Evolutionary conservation across 2,888 invertebrate species (phyloP).

Genomic region (Rhingia rostrata): DNA sequence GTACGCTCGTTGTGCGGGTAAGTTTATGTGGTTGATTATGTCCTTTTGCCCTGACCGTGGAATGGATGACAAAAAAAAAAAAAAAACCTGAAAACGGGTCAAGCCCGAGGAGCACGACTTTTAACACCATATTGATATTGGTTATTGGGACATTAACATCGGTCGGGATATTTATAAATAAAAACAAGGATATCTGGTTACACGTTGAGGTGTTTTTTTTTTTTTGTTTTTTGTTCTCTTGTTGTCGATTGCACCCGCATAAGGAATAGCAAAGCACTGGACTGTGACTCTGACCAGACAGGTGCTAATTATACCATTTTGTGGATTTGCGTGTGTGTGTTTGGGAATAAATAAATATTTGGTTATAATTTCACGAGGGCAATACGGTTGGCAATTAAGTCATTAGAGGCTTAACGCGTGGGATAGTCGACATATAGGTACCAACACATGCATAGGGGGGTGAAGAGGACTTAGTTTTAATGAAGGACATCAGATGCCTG

Average conservation of each 20-base stretch:
- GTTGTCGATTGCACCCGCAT: background rate
- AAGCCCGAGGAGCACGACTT: conserved; percentile 62
- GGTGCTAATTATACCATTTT: background rate
- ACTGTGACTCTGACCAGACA: background rate
- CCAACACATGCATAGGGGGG: too few species aligned
- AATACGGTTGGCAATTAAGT: conserved; percentile 6
- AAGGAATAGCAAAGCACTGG: background rate
- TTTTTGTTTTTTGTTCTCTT: conserved; percentile 21
- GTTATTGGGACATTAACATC: conserved; percentile 66
- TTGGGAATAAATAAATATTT: conserved; percentile 24
- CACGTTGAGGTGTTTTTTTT: conserved; percentile 12
- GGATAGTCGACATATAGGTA: too few species aligned
- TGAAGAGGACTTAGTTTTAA: too few species aligned
- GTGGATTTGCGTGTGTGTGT: background rate
- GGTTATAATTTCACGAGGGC: conserved; percentile 35
- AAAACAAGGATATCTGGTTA: conserved; percentile 65
- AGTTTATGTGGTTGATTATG: conserved; percentile 54
- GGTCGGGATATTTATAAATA: conserved; percentile 48
- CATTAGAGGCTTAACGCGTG: background rate
- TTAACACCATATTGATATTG: conserved; percentile 74
- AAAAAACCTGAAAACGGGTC: conserved; percentile 32
- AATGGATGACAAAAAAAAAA: conserved; percentile 30
- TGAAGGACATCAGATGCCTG: too few species aligned
- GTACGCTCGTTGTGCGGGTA: conserved; percentile 65
- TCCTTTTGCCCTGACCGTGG: conserved; percentile 57